These are phyloP conservation scores for Pandemis heparana DNA, from an alignment of 2,888 invertebrate genomes.

Conservation along the genomic window DNA sequence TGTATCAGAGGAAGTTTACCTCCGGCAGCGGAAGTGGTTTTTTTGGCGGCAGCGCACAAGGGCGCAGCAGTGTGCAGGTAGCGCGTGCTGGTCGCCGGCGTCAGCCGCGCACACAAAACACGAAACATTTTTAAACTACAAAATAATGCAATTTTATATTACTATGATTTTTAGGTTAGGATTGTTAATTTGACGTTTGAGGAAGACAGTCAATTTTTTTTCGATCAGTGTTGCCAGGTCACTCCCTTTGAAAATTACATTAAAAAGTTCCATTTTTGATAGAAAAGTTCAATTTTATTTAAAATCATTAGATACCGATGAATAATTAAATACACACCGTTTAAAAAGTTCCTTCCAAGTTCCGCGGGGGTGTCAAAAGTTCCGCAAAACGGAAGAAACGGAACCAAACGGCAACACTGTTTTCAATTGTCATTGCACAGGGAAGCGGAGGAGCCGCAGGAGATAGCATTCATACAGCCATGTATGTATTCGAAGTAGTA, in stretches of 20 bases:
- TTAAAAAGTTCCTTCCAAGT: no score
- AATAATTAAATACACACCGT: no score
- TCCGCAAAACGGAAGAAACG: no score
- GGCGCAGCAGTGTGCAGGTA: slow-evolving; percentile 56
- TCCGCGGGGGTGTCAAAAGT: no score
- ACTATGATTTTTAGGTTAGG: slow-evolving; percentile 5
- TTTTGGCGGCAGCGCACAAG: slow-evolving; percentile 69
- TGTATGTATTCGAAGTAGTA: no score
- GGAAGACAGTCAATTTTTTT: neutral
- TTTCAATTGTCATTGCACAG: neutral
- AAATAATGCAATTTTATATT: neutral
- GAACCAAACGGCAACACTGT: no score
- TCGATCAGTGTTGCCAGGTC: no score
- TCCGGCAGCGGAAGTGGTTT: slow-evolving; percentile 78
- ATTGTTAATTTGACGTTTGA: slow-evolving; percentile 8
- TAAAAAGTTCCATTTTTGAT: no score
- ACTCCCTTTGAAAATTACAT: no score
- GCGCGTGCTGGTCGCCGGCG: slow-evolving; percentile 43
- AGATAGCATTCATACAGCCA: neutral
- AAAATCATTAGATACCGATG: no score
- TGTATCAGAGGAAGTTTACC: slow-evolving; percentile 52
- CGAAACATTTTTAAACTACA: slow-evolving; percentile 23
- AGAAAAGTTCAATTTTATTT: no score
- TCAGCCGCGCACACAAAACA: slow-evolving; percentile 13
- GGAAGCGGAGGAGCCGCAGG: neutral